Evolutionary conservation across 2,797 vertebrate species (phyloP).

Genomic region (Chromis chromis): DNA sequence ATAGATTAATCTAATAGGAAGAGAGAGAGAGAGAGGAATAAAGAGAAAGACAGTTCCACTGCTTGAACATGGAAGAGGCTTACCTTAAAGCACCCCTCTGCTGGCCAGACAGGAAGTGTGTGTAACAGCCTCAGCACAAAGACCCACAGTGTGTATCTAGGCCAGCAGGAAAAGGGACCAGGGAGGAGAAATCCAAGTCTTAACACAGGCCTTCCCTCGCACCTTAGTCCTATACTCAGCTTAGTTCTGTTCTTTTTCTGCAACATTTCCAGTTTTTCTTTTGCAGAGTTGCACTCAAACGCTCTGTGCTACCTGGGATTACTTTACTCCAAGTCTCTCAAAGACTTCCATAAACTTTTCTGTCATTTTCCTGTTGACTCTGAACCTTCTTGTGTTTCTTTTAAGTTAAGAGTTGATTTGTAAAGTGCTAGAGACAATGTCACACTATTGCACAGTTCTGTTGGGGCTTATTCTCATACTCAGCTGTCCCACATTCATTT

Average conservation of each 20-base stretch:
- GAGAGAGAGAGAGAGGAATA: conserved; percentile 28
- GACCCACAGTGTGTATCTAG: conserved; percentile 77
- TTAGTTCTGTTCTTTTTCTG: conserved; percentile 45
- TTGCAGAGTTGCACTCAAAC: conserved; percentile 21
- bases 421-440: background rate
- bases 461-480: conserved; percentile 3
- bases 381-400: background rate
- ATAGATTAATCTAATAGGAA: background rate
- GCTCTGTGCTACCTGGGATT: background rate
- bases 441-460: background rate
- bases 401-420: background rate
- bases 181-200: conserved; percentile 74
- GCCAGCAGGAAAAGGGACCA: conserved; percentile 75
- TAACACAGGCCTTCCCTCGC: conserved; percentile 61
- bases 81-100: conserved; percentile 79
- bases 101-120: conserved; percentile 78
- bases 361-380: background rate
- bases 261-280: conserved; percentile 18
- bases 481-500: background rate
- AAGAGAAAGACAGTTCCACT: conserved; percentile 40
- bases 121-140: conserved; percentile 77
- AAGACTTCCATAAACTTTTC: background rate
- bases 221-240: conserved; percentile 39
- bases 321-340: background rate
- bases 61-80: conserved; percentile 57